Conservation (phyloP, 2,797 vertebrate genomes). For the Ciconia nigra region DNA sequence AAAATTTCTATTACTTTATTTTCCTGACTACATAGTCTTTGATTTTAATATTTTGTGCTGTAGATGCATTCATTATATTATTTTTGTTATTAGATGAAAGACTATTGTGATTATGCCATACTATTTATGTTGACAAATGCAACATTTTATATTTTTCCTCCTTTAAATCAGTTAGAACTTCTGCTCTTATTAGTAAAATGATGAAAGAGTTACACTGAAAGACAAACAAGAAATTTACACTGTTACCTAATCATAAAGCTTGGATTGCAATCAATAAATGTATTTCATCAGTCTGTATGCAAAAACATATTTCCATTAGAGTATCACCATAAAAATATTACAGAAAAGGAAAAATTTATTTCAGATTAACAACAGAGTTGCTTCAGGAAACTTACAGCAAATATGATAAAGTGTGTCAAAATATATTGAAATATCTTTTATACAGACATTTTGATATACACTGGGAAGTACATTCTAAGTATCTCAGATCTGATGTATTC, state of each 20-base stretch:
- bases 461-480: neutral
- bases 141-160: neutral
- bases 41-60: neutral
- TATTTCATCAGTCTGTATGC: neutral
- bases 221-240: neutral
- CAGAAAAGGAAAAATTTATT: neutral
- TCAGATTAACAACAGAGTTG: neutral
- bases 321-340: neutral
- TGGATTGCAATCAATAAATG: neutral
- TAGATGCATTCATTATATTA: neutral
- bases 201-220: neutral
- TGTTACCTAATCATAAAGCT: neutral
- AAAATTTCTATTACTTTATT: neutral
- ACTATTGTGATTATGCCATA: neutral
- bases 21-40: neutral
- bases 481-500: neutral
- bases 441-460: neutral
- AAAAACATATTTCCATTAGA: neutral
- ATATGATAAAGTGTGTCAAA: neutral
- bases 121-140: neutral
- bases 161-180: neutral
- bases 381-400: neutral
- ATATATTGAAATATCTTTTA: neutral
- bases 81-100: neutral
- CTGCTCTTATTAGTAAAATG: neutral